Evolutionary conservation across 1,140 invertebrate genomes (phyloP), one percentile per base, ranked within the genome.

Genomic region (Nautilus pompilius): DNA sequence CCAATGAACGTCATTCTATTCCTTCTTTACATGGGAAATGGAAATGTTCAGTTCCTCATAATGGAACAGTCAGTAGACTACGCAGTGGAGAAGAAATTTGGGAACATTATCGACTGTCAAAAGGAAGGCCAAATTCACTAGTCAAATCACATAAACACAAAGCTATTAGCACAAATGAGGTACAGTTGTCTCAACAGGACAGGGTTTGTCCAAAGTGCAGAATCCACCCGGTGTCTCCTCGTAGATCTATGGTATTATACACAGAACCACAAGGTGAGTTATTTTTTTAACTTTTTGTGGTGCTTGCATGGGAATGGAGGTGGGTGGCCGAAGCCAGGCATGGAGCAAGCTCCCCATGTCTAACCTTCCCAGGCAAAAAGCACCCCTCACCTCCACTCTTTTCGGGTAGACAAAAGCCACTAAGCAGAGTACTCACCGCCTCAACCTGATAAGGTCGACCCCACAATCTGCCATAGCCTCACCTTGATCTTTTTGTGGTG

Each of bases 201-300:
- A 22, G 17, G n/a, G 24, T 28, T 3, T 53, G 49, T 24, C 49
- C n/a, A 24, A 15, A 28, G 3, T 53, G 49, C 17, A 53, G 15
- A 15, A 53, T 28, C 13, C 49, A 53, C 5, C 26, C 26, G 6
- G 15, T 20, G 26, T 24, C n/a, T 53, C 55, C 55, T n/a, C 29
- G 55, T 28, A 32, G 33, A 26, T 69, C 63, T 5, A 58, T 66
- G 60, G 63, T 69, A 20, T 51, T 69, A 1, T 69, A 63, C 29
- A 60, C 56, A n/a, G 63, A 69, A 46, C 60, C 63, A 17, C 63
- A 69, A 69, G 67, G 67, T 69, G 48, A 63, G 65, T 26, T 15
- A 26, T 2, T 32, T 22, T 17, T 49, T 8, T 20, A 24, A 49
- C 26, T 2, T n/a, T 41, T 41, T 15, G 48, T 8, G n/a, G n/a